Base-by-base conservation (phyloP, 23 tunicate genomes). In the Trididemnum nubilum region DNA sequence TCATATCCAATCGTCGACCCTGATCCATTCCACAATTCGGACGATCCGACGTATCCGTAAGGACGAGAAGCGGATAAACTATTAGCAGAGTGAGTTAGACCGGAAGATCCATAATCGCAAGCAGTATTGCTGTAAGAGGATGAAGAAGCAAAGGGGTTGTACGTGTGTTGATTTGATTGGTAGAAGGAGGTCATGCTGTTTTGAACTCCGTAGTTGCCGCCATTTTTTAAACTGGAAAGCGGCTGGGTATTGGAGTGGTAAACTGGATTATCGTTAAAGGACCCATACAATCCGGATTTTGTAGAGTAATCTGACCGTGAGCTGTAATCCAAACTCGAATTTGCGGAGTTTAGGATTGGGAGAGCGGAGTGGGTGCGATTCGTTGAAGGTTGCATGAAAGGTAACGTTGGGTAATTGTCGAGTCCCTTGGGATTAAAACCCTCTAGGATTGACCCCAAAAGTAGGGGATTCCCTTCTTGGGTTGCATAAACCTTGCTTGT, bases 21-120 rank as follows among this genome's bases (percentile, higher is more conserved):
- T 18, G 84, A 24, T 51, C 84, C 77, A 65, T 78, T 78, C 90
- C 90, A 85, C 59, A 85, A 33, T 22, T 77, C 90, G 1, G 90
- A 2, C 0, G 83, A 26, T 37, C 82, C 77, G 36, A 71, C 37
- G 84, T 85, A 85, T 21, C 84, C 80, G 84, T 85, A 65, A 39
- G 64, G 39, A 0, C 72, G 54, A 71, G n/a, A 73, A 7, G 33
- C 67, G 38, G 81, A 26, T 3, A 77, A 27, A 25, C 33, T 77
- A 12, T 24, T 32, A 4, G 81, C 25, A 32, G 34, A 51, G 19
- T 77, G 81, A 2, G 39, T 30, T 3, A 77, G 38, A 27, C 67
- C 81, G 24, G 84, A 18, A 35, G 50, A 1, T 19, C 34, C 35
- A 69, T 76, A 85, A 75, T 85, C 90, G 30, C 90, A 78, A 30